These are phyloP conservation scores for Odontocolon sp. DNA, from an alignment of 2,888 invertebrate genomes.

Conservation along the genomic window DNA sequence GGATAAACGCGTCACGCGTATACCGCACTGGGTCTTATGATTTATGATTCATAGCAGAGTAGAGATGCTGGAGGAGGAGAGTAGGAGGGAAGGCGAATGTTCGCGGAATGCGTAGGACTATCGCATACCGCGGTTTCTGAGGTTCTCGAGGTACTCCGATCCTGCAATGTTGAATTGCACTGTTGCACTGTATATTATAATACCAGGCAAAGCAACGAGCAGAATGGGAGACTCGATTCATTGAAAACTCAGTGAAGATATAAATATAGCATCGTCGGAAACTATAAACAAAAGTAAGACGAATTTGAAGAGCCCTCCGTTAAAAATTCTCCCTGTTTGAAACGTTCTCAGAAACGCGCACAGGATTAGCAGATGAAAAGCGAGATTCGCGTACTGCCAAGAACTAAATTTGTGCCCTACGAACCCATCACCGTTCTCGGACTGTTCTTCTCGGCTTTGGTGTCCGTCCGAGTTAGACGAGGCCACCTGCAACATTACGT, in stretches of 20 bases:
- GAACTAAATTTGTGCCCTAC: slow-evolving; percentile 12
- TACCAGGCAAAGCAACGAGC: slow-evolving; percentile 3
- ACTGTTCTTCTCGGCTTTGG: slow-evolving; percentile 1
- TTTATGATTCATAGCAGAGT: slow-evolving; percentile 58
- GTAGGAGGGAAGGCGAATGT: slow-evolving; percentile 48
- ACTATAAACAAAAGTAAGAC: not conserved
- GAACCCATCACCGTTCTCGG: not conserved
- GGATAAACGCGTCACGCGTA: slow-evolving; percentile 35
- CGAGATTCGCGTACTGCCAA: slow-evolving; percentile 1
- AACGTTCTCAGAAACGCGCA: not conserved
- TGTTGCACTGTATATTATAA: not conserved
- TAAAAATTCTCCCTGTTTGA: slow-evolving; percentile 9
- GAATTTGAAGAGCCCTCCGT: not conserved
- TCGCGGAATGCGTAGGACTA: slow-evolving; percentile 59
- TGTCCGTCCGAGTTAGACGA: not conserved
- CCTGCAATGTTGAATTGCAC: slow-evolving; percentile 5
- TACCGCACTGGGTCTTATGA: slow-evolving; percentile 49
- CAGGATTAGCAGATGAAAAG: not conserved
- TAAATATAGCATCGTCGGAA: too few species aligned
- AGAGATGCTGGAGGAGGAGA: slow-evolving; percentile 25
- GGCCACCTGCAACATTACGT: slow-evolving; percentile 8
- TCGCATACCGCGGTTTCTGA: slow-evolving; percentile 66
- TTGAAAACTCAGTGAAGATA: not conserved
- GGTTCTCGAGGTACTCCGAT: slow-evolving; percentile 48
- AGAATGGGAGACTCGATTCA: slow-evolving; percentile 3